phyloP scores from a whole-genome alignment of 2,797 vertebrate genomes.

The Chloroceryle amazona region DNA sequence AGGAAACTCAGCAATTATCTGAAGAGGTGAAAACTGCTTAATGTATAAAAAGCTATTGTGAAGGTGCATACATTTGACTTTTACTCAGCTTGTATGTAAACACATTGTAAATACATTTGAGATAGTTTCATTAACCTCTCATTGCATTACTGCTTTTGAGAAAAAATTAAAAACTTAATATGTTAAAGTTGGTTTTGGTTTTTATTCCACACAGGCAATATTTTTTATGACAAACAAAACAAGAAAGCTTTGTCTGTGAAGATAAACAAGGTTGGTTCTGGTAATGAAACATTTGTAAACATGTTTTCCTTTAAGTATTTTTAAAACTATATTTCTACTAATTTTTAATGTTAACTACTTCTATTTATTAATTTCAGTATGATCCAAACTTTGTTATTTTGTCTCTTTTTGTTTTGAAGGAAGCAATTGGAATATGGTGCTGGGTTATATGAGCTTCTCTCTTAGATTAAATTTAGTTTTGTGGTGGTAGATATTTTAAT shows the following conservation, averaged over 20 bases:
- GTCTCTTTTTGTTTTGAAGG: background rate
- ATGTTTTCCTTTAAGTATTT: background rate
- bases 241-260: slow-evolving; percentile 67
- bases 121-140: background rate
- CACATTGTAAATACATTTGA: background rate
- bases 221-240: slow-evolving; percentile 56
- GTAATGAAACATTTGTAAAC: background rate
- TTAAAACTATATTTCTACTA: background rate
- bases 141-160: background rate
- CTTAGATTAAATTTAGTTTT: background rate
- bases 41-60: background rate
- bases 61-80: background rate
- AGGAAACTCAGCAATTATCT: background rate
- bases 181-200: background rate
- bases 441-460: background rate
- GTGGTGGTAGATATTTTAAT: background rate
- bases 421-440: background rate
- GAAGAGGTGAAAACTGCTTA: background rate
- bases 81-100: background rate
- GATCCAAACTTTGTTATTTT: background rate
- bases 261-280: slow-evolving; percentile 80
- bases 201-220: slow-evolving; percentile 68
- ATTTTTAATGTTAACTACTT: background rate
- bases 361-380: background rate
- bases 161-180: background rate